These are phyloP conservation scores for Dascyllus trimaculatus DNA, from an alignment of 2,113 vertebrate species.

Conservation along the genomic window DNA sequence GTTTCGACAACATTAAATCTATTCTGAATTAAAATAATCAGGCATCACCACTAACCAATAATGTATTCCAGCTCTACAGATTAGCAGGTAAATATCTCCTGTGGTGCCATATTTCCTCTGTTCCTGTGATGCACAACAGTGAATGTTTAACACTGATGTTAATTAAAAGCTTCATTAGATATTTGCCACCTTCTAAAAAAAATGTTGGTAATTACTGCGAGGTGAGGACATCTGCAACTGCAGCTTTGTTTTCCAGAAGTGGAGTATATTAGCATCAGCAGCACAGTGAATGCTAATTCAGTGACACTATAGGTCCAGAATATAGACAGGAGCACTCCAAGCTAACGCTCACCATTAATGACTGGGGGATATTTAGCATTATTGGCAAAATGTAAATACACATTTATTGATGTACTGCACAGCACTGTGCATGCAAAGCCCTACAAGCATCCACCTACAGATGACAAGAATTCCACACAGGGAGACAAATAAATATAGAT, in stretches of 20 bases:
- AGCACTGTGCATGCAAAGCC: conserved; percentile 33
- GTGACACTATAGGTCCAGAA: conserved; percentile 50
- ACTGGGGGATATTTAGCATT: conserved; percentile 80
- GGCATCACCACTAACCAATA: no score
- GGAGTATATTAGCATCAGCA: conserved; percentile 78
- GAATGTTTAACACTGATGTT: conserved; percentile 46
- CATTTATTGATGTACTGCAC: conserved; percentile 71
- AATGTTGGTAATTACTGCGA: conserved; percentile 54
- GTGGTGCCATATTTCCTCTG: conserved; percentile 33
- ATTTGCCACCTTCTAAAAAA: conserved; percentile 43
- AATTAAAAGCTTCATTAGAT: conserved; percentile 73
- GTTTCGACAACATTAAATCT: neutral
- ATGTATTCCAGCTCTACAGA: neutral
- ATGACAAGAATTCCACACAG: conserved; percentile 43
- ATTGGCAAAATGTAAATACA: conserved; percentile 84
- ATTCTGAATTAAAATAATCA: no score
- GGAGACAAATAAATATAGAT: conserved; percentile 41
- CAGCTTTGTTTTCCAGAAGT: conserved; percentile 65
- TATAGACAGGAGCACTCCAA: conserved; percentile 63
- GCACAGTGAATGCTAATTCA: conserved; percentile 72
- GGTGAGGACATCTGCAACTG: conserved; percentile 62
- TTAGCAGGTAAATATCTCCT: conserved; percentile 41
- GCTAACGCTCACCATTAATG: conserved; percentile 68
- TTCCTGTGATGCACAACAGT: conserved; percentile 16
- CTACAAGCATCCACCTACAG: conserved; percentile 43